Evolutionary conservation across 2,113 vertebrate genomes (phyloP), one percentile per base, ranked within the genome.

Genomic region (Alouatta palliata): DNA sequence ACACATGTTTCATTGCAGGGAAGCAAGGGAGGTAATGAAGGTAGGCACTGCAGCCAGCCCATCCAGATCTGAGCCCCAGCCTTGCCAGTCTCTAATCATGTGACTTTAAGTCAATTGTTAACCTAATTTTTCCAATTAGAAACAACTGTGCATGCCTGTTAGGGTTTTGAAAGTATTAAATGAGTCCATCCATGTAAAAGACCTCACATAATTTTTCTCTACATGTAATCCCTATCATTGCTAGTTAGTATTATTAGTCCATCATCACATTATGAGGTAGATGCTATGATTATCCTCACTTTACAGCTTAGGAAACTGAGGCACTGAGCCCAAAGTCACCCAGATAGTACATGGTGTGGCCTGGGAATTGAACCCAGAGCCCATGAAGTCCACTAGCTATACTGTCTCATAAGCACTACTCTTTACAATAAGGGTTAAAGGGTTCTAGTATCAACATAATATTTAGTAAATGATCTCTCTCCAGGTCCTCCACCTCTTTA

Each of bases 1-100:
- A 12, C 45, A 32, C 27, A 11, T 0, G 3, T 6, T 92, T 82
- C 58, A 13, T 0, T 79, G 43, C 23, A 27, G 68, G 43, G 14
- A 1, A 77, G 40, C 20, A 66, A 80, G 10, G n/a, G 37, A 49
- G 19, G 27, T 37, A 32, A 49, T 2, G 11, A 61, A 30, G 23
- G 2, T 1, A 12, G 4, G 8, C 10, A 10, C 0, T 73, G 40
- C 43, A 66, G 83, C 23, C 58, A 25, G 2, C 4, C 52, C 0
- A 1, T n/a, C 32, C 6, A 47, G 14, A 56, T n/a, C 32, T 58
- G 64, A 93, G n/a, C 40, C 35, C 37, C 77, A 43, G 3, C 27
- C 40, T 80, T 43, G 17, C 16, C 76, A 56, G 32, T 81, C 14
- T 43, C n/a, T 83, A 47, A 49, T 25, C 45, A 37, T 0, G 2